phyloP scores from a whole-genome alignment of 1,140 invertebrate species.

The Eurosta solidaginis region DNA sequence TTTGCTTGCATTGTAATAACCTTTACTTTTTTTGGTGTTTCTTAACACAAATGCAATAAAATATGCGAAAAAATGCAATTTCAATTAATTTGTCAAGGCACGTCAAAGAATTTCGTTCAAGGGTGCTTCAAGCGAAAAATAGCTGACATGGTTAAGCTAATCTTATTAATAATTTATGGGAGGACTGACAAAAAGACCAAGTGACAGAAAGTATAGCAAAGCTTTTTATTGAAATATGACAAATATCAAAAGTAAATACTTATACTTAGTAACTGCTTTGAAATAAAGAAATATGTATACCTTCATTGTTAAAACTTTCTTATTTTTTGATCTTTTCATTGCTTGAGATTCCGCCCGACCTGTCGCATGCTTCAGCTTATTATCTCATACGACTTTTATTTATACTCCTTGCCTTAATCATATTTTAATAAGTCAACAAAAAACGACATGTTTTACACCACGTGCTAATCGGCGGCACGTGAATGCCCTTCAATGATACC shows the following conservation, averaged over 20 bases:
- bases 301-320: not conserved
- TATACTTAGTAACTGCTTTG: too few species aligned
- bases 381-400: not conserved
- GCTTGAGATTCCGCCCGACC: not conserved
- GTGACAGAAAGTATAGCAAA: not conserved
- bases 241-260: too few species aligned
- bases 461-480: constrained; percentile 52
- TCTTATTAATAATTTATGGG: constrained; percentile 16
- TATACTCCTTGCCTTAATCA: not conserved
- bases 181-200: not conserved
- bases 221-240: too few species aligned
- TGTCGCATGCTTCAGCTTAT: not conserved
- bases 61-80: constrained; percentile 42
- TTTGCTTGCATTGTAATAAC: not conserved
- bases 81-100: constrained; percentile 51
- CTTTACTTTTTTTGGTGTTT: not conserved
- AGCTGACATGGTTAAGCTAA: not conserved
- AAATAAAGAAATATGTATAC: too few species aligned
- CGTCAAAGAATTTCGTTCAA: constrained; percentile 38
- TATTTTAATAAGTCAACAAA: constrained; percentile 19
- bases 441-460: constrained; percentile 26
- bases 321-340: not conserved
- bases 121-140: not conserved
- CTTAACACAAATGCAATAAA: constrained; percentile 40
- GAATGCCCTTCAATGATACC: constrained; percentile 44